Percentiles rank a stretch among this genome's conserved stretches.
These are phyloP conservation scores for Nettapus auritus DNA, from an alignment of 2,113 vertebrate species.

Conservation along the genomic window DNA sequence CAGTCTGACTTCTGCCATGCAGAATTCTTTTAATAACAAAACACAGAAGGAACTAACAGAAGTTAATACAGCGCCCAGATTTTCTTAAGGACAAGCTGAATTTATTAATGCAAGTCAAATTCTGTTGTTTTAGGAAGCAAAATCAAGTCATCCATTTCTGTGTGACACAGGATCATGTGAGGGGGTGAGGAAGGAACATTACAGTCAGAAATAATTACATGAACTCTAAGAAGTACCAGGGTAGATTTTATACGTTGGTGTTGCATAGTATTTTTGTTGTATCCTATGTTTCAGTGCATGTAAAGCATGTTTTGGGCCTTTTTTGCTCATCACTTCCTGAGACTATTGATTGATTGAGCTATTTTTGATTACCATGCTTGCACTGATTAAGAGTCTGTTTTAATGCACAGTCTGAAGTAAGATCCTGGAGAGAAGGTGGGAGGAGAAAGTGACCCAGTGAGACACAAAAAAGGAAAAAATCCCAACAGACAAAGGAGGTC, in stretches of 20 bases:
- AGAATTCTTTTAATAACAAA: background rate
- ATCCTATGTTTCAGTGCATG: background rate
- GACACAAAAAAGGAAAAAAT: background rate
- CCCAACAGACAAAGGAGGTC: background rate
- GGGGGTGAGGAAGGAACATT: background rate
- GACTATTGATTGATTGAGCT: too few species aligned
- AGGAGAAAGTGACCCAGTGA: background rate
- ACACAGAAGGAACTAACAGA: background rate
- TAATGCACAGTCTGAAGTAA: background rate
- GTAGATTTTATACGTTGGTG: background rate
- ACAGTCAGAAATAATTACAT: background rate
- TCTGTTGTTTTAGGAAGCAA: background rate
- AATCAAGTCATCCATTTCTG: background rate
- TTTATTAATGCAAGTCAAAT: background rate
- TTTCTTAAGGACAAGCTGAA: background rate
- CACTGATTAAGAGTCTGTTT: background rate
- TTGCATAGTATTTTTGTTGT: background rate
- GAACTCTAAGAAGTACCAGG: too few species aligned
- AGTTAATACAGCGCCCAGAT: background rate
- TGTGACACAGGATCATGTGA: background rate
- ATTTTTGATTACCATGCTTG: background rate
- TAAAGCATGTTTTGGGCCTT: background rate
- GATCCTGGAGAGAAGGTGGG: background rate
- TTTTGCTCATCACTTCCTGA: background rate
- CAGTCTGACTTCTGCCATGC: background rate